Conservation (phyloP, 2,888 invertebrate genomes). For the Stenodera caucasica region DNA sequence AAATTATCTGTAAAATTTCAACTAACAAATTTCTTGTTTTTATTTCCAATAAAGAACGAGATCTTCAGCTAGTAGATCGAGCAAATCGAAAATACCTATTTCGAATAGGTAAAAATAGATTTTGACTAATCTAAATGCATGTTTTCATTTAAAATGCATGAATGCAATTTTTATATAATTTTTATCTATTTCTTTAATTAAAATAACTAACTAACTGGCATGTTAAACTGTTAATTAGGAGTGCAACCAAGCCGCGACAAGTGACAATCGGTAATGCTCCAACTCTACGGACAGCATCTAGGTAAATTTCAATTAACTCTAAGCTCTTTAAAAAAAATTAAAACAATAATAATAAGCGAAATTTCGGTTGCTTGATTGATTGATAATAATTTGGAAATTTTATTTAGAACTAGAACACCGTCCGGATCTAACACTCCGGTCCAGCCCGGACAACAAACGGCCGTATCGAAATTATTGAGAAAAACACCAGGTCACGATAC, state of each 20-base stretch:
- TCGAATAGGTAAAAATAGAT: slow-evolving; percentile 45
- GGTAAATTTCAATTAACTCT: slow-evolving; percentile 49
- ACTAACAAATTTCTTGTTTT: slow-evolving; percentile 31
- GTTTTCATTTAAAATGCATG: slow-evolving; percentile 7
- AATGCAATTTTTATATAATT: slow-evolving; percentile 10
- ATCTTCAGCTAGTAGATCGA: slow-evolving; percentile 50
- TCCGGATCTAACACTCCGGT: slow-evolving; percentile 76
- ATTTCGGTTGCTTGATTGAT: no score
- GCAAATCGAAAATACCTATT: slow-evolving; percentile 52
- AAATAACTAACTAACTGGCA: slow-evolving; percentile 48
- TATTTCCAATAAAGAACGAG: slow-evolving; percentile 47
- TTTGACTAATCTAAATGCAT: slow-evolving; percentile 13
- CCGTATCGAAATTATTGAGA: slow-evolving; percentile 65
- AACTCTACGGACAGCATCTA: slow-evolving; percentile 55
- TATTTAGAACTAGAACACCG: slow-evolving; percentile 70
- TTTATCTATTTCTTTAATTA: slow-evolving; percentile 10
- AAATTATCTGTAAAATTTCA: slow-evolving; percentile 10
- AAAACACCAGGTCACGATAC: slow-evolving; percentile 72
- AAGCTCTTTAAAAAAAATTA: slow-evolving; percentile 2
- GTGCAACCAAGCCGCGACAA: slow-evolving; percentile 52
- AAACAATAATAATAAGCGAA: not conserved
- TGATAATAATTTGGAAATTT: not conserved
- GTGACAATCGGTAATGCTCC: slow-evolving; percentile 55
- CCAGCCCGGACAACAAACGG: slow-evolving; percentile 65
- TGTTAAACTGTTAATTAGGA: slow-evolving; percentile 50